A percentile compares a stretch with the other conserved stretches of the same genome.
These are phyloP conservation scores for Heterodera schachtii DNA, from an alignment of 1,140 invertebrate genomes.

Conservation along the genomic window DNA sequence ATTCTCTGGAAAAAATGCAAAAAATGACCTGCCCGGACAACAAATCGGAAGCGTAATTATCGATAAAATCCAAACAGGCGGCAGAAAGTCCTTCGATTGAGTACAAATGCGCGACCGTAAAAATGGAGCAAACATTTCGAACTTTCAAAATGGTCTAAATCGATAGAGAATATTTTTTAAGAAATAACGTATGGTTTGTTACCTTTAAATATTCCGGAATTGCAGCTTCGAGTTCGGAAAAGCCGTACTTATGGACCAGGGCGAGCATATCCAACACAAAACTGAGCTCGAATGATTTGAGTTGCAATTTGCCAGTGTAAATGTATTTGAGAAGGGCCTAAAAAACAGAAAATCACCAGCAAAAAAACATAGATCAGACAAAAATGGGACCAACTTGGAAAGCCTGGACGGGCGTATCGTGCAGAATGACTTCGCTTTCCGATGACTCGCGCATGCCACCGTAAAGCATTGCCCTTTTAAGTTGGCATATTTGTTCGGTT, in stretches of 20 bases:
- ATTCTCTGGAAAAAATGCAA: conserved; percentile 11
- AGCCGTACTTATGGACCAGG: conserved; percentile 91
- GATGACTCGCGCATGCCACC: conserved; percentile 87
- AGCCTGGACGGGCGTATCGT: conserved; percentile 80
- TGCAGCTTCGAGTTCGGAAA: conserved; percentile 83
- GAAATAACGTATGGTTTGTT: conserved; percentile 25
- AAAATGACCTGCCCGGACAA: conserved; percentile 13
- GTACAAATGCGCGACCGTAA: conserved; percentile 83
- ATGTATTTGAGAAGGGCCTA: conserved; percentile 82
- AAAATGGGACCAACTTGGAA: conserved; percentile 76
- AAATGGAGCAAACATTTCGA: conserved; percentile 86
- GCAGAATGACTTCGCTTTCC: conserved; percentile 80
- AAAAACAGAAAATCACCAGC: neutral
- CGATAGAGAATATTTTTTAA: conserved; percentile 26
- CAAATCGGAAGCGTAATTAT: conserved; percentile 77
- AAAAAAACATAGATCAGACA: neutral
- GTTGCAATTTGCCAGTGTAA: conserved; percentile 85
- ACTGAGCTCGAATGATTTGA: conserved; percentile 75
- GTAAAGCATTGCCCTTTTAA: conserved; percentile 77
- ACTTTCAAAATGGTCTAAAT: conserved; percentile 74
- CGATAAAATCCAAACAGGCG: conserved; percentile 78
- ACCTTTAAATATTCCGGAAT: conserved; percentile 87
- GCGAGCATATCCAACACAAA: conserved; percentile 82
- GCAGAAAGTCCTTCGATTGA: conserved; percentile 72
- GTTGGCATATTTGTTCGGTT: neutral